phyloP scores from a whole-genome alignment of 2,797 vertebrate genomes.

The Notamacropus eugenii region DNA sequence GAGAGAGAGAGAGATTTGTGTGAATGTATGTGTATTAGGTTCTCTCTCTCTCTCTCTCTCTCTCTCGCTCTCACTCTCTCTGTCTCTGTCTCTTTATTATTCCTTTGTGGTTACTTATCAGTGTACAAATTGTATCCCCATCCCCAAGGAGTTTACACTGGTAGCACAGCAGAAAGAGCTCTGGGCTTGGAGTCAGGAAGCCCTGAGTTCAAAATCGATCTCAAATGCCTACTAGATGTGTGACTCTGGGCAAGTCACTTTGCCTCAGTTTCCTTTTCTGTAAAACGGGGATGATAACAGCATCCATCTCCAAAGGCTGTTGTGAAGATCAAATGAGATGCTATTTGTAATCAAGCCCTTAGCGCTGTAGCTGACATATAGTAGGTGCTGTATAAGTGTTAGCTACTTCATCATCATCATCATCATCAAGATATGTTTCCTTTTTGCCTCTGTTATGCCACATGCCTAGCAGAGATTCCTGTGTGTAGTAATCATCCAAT shows the following conservation, averaged over 20 bases:
- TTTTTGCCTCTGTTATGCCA: neutral
- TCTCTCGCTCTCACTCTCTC: no score
- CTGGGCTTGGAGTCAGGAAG: neutral
- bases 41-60: no score
- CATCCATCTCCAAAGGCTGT: neutral
- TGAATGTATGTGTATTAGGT: no score
- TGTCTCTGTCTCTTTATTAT: no score
- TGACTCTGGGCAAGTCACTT: neutral
- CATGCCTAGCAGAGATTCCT: neutral
- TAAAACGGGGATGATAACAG: neutral
- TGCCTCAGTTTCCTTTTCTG: slow-evolving; percentile 5
- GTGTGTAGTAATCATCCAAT: neutral
- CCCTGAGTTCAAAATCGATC: neutral
- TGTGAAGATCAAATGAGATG: neutral
- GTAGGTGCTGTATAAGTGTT: neutral
- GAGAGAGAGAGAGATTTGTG: no score
- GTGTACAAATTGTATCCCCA: neutral
- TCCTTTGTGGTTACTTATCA: neutral
- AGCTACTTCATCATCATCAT: neutral
- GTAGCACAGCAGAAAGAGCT: neutral
- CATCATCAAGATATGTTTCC: neutral
- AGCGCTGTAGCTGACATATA: neutral
- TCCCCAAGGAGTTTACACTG: neutral
- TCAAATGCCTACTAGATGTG: neutral
- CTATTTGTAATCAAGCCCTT: neutral